Evolutionary conservation across 2,113 vertebrate species (phyloP).

Genomic region (Pelodiscus sinensis): DNA sequence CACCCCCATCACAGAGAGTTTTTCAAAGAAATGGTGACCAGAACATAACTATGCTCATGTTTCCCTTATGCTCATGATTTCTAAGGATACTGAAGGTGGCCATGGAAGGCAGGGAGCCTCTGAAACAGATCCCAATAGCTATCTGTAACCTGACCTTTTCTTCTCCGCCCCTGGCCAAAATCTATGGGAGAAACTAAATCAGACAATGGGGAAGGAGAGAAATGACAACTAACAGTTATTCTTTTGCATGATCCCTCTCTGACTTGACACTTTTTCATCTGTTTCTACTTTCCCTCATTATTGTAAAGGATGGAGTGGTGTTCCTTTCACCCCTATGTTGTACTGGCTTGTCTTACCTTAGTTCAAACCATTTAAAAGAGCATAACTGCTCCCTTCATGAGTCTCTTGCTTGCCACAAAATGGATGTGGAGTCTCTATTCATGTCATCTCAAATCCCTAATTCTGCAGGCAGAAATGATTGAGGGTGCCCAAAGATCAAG

Average conservation of each 20-base stretch:
- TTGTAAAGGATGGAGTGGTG: neutral
- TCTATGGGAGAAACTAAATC: neutral
- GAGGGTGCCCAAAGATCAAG: neutral
- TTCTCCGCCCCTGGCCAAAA: neutral
- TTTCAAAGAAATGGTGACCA: neutral
- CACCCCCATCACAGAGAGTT: no score
- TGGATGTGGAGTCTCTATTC: neutral
- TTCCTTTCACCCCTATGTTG: neutral
- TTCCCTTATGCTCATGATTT: neutral
- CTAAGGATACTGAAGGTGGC: neutral
- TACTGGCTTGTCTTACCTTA: neutral
- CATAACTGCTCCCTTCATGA: neutral
- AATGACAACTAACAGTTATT: neutral
- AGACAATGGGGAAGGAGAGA: neutral
- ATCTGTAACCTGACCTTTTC: neutral
- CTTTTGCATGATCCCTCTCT: neutral
- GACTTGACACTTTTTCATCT: neutral
- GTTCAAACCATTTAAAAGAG: neutral
- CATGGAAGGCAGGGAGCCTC: neutral
- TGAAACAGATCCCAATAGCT: neutral
- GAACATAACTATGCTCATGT: fast-evolving
- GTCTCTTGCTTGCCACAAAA: neutral
- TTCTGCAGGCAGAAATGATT: neutral
- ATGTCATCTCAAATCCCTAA: neutral
- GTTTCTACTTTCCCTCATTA: neutral